Base-by-base conservation (phyloP, 2,797 vertebrate genomes). In the Pelobates cultripes region DNA sequence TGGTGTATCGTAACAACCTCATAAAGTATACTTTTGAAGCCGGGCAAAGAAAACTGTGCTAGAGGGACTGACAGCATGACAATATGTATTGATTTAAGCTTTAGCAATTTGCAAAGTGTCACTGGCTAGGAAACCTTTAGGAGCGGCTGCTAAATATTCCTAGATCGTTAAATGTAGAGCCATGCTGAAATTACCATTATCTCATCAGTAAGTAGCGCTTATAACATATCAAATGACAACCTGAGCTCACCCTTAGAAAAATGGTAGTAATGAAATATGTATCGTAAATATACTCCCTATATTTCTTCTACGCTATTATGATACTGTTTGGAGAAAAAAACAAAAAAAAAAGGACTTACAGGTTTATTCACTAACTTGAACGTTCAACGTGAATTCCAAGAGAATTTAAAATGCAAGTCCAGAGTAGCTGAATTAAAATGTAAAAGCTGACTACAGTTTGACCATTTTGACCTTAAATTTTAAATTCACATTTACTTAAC, bases 1-100 rank as follows among this genome's bases (percentile, higher is more conserved):
- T 87, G 88, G 89, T 87, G 68, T 87, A 93, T 70, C 87, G 93
- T 92, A 94, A 94, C 92, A 91, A 92, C 90, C 94, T 94, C 93
- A 94, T 96, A 95, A 96, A 96, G 93, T 91, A 94, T 86, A 71
- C 89, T 93, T 91, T 90, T 84, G 89, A 94, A 91, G 92, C 86
- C 83, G 88, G 88, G 87, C 89, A 89, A 80, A 84, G 87, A 89
- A 87, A 91, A 90, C 90, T 89, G 88, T 86, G 88, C 90, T 86
- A 69, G 86, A 87, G 91, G 88, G 89, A 90, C 90, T 83, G 86
- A 90, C 87, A 87, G 89, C 89, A 89, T 93, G 91, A 93, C 92
- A 93, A 91, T 93, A 88, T 77, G 87, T 91, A 92, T 93, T 91
- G 91, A 93, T 92, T 90, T 90, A 92, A 90, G 89, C 89, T 90